These are phyloP conservation scores for Sclerurus mexicanus DNA, from an alignment of 2,113 vertebrate genomes.

Conservation along the genomic window DNA sequence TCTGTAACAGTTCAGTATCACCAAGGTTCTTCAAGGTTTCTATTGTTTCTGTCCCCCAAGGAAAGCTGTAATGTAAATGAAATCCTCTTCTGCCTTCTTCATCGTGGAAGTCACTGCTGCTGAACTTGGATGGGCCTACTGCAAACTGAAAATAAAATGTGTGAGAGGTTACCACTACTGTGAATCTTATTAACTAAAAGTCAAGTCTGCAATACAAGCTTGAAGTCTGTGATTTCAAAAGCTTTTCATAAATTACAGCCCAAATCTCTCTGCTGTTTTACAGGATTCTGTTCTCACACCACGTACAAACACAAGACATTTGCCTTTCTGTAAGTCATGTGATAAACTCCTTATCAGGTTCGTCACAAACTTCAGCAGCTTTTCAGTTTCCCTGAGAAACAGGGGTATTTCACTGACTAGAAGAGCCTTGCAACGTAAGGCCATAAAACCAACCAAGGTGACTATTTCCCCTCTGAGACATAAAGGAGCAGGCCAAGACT, in stretches of 20 bases:
- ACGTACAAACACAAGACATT: neutral
- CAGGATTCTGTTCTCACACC: neutral
- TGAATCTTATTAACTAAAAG: neutral
- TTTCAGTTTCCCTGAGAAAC: neutral
- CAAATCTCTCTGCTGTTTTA: neutral
- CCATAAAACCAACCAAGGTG: neutral
- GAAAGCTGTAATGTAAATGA: conserved; percentile 84
- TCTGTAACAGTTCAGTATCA: conserved; percentile 79
- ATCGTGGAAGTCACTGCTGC: conserved; percentile 78
- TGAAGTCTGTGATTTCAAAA: neutral
- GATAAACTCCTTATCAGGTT: neutral
- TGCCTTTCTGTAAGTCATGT: fast-evolving
- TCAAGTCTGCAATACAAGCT: neutral
- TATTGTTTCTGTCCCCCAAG: conserved; percentile 88
- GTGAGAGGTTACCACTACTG: neutral
- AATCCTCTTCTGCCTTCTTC: conserved; percentile 76
- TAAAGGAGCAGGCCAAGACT: neutral
- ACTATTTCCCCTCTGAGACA: neutral
- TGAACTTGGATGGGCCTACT: conserved; percentile 86
- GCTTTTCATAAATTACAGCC: neutral
- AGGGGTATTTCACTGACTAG: neutral
- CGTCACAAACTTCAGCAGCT: neutral
- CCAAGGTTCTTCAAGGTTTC: conserved; percentile 86
- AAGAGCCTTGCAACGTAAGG: fast-evolving
- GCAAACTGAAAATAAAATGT: conserved; percentile 83